These are phyloP conservation scores for Phymorhynchus buccinoides DNA, from an alignment of 1,140 invertebrate species.

Conservation along the genomic window DNA sequence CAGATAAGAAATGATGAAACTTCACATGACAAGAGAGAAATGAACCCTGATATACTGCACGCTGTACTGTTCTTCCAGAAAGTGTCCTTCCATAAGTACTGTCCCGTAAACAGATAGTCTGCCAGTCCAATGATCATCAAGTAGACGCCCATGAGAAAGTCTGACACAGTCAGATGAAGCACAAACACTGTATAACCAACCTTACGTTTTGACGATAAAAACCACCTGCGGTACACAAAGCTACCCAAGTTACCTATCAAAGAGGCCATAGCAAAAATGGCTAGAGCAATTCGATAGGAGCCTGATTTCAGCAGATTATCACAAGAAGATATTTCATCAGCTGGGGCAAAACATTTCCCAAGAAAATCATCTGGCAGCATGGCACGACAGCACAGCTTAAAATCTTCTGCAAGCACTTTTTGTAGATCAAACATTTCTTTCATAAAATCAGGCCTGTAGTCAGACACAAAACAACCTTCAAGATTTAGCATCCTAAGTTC, in stretches of 20 bases:
- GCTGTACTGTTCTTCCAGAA: conserved; percentile 48
- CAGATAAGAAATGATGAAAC: conserved; percentile 20
- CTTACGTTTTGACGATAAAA: background rate
- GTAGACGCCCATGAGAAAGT: conserved; percentile 27
- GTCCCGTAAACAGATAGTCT: background rate
- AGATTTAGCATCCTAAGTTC: background rate
- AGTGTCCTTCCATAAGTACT: conserved; percentile 40
- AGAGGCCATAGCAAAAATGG: conserved; percentile 42
- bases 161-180: background rate
- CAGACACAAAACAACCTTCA: background rate
- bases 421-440: conserved; percentile 13
- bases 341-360: conserved; percentile 3
- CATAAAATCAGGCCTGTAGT: conserved; percentile 35
- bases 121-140: conserved; percentile 3
- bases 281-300: conserved; percentile 40
- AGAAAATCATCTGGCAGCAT: background rate
- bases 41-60: conserved; percentile 53
- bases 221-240: conserved; percentile 43
- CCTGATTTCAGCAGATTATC: conserved; percentile 41
- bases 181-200: background rate
- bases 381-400: background rate
- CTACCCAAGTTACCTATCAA: conserved; percentile 50
- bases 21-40: conserved; percentile 6
- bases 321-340: conserved; percentile 46
- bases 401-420: background rate